These are phyloP conservation scores for Lasiommata megera DNA, from an alignment of 2,888 invertebrate genomes.

Conservation along the genomic window DNA sequence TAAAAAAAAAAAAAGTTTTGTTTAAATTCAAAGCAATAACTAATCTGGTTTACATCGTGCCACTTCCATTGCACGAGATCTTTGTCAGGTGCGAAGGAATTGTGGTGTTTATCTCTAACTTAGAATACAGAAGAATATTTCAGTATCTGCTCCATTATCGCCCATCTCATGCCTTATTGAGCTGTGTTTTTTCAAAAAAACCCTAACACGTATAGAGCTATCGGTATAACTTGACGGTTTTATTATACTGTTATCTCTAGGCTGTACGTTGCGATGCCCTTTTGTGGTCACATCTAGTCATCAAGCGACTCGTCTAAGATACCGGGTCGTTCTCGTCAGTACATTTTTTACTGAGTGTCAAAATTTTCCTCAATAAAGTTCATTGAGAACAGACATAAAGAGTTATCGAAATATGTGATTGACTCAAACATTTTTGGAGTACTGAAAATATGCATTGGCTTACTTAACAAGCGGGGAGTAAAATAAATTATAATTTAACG, in stretches of 20 bases:
- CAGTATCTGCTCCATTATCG: constrained; percentile 28
- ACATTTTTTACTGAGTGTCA: too few species aligned
- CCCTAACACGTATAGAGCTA: constrained; percentile 13
- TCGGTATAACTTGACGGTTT: constrained; percentile 13
- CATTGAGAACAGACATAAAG: too few species aligned
- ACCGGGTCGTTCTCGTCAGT: too few species aligned
- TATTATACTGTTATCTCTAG: constrained; percentile 14
- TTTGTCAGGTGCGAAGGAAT: constrained; percentile 23
- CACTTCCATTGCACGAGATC: constrained; percentile 15
- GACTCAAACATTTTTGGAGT: too few species aligned
- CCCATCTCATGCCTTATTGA: constrained; percentile 25
- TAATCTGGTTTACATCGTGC: not conserved
- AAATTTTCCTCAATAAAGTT: too few species aligned
- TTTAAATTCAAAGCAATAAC: not conserved
- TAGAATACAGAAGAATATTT: constrained; percentile 28
- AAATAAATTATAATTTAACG: too few species aligned
- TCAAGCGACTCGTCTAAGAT: not conserved
- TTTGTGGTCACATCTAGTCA: constrained; percentile 5
- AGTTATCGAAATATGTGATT: too few species aligned
- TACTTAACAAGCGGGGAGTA: too few species aligned
- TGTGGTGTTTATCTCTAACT: constrained; percentile 27
- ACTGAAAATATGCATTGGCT: too few species aligned
- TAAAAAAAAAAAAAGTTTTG: too few species aligned
- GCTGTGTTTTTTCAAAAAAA: constrained; percentile 9
- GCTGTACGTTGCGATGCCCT: constrained; percentile 7